Conservation (phyloP, 2,797 vertebrate genomes). For the Philypnodon macrostomus region DNA sequence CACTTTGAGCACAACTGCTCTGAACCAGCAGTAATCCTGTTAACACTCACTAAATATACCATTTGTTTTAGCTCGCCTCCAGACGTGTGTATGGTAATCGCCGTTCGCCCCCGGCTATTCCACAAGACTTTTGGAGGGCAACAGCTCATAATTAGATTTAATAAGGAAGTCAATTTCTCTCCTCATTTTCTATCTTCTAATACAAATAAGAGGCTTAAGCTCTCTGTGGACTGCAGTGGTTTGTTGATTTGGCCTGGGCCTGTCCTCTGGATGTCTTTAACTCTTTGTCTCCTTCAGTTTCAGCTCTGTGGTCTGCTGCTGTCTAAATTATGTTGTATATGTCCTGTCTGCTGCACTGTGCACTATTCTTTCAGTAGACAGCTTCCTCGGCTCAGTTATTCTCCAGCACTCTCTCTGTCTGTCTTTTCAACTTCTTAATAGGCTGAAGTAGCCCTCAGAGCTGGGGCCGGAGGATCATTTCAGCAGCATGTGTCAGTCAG, state of each 20-base stretch:
- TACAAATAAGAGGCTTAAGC: conserved; percentile 78
- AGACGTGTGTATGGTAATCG: conserved; percentile 82
- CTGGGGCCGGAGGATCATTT: conserved; percentile 59
- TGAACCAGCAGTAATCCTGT: conserved; percentile 79
- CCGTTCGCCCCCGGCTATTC: conserved; percentile 70
- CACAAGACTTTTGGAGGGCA: conserved; percentile 80
- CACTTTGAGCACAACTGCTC: conserved; percentile 66
- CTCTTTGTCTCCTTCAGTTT: conserved; percentile 10
- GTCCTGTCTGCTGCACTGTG: conserved; percentile 11
- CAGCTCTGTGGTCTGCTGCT: no score
- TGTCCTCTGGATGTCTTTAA: conserved; percentile 59
- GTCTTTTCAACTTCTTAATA: conserved; percentile 64
- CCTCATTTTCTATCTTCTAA: conserved; percentile 66
- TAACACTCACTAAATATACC: conserved; percentile 81
- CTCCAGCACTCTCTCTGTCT: conserved; percentile 58
- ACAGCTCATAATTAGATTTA: conserved; percentile 69
- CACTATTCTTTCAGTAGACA: conserved; percentile 65
- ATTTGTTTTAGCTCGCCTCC: conserved; percentile 82
- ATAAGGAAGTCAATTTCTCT: conserved; percentile 80
- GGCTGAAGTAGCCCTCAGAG: conserved; percentile 70
- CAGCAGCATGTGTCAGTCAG: conserved; percentile 67
- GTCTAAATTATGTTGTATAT: no score
- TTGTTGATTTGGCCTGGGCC: conserved; percentile 71
- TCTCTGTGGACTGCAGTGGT: conserved; percentile 73
- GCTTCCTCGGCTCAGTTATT: conserved; percentile 74